Conservation (phyloP, 2,888 invertebrate species). For the Cheilosia impressa region DNA sequence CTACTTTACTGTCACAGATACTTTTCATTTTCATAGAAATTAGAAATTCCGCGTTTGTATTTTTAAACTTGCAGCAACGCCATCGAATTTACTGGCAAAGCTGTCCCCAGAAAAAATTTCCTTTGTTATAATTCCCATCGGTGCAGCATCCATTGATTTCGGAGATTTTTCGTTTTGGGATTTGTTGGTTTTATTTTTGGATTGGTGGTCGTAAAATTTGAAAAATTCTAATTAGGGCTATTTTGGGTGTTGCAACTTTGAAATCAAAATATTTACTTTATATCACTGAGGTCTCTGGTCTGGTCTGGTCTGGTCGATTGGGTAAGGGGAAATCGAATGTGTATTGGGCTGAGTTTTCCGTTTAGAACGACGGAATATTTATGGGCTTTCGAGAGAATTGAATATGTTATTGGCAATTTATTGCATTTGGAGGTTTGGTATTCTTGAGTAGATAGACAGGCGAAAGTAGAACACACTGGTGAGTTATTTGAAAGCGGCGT, state of each 20-base stretch:
- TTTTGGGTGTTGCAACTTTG: constrained; percentile 51
- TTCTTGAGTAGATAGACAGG: not conserved
- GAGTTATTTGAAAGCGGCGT: too few species aligned
- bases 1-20: too few species aligned
- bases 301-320: not conserved
- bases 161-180: constrained; percentile 4
- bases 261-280: constrained; percentile 57
- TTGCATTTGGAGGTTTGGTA: not conserved
- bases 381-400: not conserved
- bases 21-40: too few species aligned
- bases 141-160: too few species aligned
- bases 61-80: not conserved
- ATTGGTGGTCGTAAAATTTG: constrained; percentile 41
- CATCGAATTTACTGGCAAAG: not conserved
- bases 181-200: constrained; percentile 54
- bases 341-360: not conserved
- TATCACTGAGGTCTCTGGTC: not conserved
- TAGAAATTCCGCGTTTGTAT: not conserved
- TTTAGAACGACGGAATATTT: constrained; percentile 10
- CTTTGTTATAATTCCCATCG: not conserved
- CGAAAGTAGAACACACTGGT: too few species aligned
- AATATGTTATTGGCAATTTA: constrained; percentile 30
- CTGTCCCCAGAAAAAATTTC: not conserved
- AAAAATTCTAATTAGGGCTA: constrained; percentile 52
- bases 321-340: constrained; percentile 3